Conservation (phyloP, 2,797 vertebrate species). For the Chelidonichthys spinosus region DNA sequence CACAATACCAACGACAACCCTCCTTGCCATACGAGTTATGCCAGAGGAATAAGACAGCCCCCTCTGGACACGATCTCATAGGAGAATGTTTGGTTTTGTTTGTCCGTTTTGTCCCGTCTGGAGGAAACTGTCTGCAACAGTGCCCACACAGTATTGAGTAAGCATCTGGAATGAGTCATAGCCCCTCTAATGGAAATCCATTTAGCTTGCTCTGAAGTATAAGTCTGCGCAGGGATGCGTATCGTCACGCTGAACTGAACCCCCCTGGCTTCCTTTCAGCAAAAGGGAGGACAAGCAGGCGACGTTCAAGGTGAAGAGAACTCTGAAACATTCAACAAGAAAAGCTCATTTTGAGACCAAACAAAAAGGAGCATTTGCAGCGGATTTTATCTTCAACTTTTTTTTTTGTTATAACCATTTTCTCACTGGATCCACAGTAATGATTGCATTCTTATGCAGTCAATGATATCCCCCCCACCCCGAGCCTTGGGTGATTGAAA, state of each 20-base stretch:
- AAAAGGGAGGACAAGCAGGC: constrained; percentile 53
- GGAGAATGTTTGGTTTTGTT: constrained; percentile 46
- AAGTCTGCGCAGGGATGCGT: constrained; percentile 74
- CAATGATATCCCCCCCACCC: neutral
- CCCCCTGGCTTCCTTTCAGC: constrained; percentile 62
- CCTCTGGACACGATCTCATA: constrained; percentile 26
- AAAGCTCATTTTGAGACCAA: constrained; percentile 12
- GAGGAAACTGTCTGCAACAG: constrained; percentile 73
- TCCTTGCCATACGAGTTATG: neutral
- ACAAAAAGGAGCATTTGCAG: neutral
- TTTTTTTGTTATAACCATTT: constrained; percentile 1
- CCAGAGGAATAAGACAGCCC: neutral
- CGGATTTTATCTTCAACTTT: constrained; percentile 1
- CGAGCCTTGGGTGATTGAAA: constrained; percentile 37
- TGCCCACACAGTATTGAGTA: constrained; percentile 78
- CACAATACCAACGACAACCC: neutral
- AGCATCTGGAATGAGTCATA: constrained; percentile 82
- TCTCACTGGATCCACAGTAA: neutral
- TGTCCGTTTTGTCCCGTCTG: constrained; percentile 61
- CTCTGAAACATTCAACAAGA: constrained; percentile 34
- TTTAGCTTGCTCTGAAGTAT: constrained; percentile 73
- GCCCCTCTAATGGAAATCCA: constrained; percentile 82
- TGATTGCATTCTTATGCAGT: constrained; percentile 18
- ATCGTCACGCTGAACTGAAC: constrained; percentile 64
- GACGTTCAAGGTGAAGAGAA: constrained; percentile 63